Percentiles rank a stretch among this genome's conserved stretches.
These are phyloP conservation scores for Ammodramus savannarum DNA, from an alignment of 2,113 vertebrate genomes.

Conservation along the genomic window DNA sequence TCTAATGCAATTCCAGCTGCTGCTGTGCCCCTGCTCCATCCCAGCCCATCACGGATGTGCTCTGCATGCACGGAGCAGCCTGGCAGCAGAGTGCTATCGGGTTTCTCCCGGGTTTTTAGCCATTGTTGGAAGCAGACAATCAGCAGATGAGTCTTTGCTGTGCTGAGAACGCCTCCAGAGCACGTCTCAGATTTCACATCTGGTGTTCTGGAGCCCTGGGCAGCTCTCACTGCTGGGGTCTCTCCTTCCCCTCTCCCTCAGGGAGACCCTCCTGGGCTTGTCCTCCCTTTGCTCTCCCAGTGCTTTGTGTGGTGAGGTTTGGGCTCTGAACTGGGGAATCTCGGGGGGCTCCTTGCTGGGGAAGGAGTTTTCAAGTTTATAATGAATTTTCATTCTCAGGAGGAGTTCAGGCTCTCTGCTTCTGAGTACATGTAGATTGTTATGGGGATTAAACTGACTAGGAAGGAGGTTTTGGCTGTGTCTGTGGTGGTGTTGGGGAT, in stretches of 20 bases:
- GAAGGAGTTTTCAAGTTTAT: too few relatives aligned
- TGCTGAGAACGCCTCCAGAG: not conserved
- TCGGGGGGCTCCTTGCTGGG: not conserved
- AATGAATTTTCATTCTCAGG: too few relatives aligned
- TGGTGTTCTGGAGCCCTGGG: not conserved
- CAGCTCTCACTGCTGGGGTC: not conserved
- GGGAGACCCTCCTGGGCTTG: not conserved
- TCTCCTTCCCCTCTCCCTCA: not conserved
- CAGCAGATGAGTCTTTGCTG: not conserved
- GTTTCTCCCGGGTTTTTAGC: not conserved
- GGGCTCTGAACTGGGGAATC: not conserved
- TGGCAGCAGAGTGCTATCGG: not conserved
- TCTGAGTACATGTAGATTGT: too few relatives aligned
- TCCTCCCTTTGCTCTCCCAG: not conserved
- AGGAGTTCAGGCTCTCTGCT: too few relatives aligned
- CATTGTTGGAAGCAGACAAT: not conserved
- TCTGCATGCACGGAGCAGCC: not conserved
- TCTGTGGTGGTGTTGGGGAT: too few relatives aligned
- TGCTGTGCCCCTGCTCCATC: not conserved
- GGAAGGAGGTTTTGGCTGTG: too few relatives aligned
- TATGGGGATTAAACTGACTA: too few relatives aligned
- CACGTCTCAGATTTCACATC: not conserved
- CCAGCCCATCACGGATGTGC: not conserved
- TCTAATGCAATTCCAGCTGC: not conserved
- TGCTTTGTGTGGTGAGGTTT: not conserved